Base-by-base conservation (phyloP, 2,797 vertebrate species). In the Smutsia gigantea region DNA sequence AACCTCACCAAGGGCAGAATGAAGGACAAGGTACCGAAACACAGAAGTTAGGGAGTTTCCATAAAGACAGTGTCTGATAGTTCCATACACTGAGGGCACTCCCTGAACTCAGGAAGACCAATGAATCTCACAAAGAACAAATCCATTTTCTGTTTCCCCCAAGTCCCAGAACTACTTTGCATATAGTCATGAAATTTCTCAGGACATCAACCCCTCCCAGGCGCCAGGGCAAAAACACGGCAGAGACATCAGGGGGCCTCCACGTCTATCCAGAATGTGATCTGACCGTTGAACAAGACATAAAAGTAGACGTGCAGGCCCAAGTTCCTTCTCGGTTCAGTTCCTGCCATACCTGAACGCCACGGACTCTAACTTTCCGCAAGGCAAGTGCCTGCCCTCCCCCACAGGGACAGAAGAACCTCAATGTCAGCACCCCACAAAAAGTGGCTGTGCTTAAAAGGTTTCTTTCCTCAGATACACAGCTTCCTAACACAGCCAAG, bases 191-290 rank as follows among this genome's bases (percentile, higher is more conserved):
- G 31, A 31, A 10, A 1, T 8, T 23, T 55, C 85, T 64, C 66
- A 82, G 64, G 69, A 55, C 31, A 21, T 3, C 25, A 27, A 7
- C 29, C 1, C 49, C 14, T 64, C 23, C 81, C 21, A 77, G 68
- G 6, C 39, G 29, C 31, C 23, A 31, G 59, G 49, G 31, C 51
- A 31, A 64, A 77, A 74, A 37, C 1, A 0, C 25, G 0, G 6
- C n/a, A 3, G n/a, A 27, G 46, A 17, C 19, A 14, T 15, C 18
- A 10, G 49, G 0, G 51, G 11, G 55, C 39, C 57, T 1, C 1
- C 4, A 66, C 39, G 49, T 15, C 39, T 2, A 4, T 19, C 39
- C 2, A 6, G 53, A n/a, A 34, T 39, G 29, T 0, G 0, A n/a
- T 14, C 49, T 7, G 17, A 21, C 68, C 31, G 17, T 4, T 4